Evolutionary conservation across 2,113 vertebrate genomes (phyloP).

Genomic region (Barnardius zonarius): DNA sequence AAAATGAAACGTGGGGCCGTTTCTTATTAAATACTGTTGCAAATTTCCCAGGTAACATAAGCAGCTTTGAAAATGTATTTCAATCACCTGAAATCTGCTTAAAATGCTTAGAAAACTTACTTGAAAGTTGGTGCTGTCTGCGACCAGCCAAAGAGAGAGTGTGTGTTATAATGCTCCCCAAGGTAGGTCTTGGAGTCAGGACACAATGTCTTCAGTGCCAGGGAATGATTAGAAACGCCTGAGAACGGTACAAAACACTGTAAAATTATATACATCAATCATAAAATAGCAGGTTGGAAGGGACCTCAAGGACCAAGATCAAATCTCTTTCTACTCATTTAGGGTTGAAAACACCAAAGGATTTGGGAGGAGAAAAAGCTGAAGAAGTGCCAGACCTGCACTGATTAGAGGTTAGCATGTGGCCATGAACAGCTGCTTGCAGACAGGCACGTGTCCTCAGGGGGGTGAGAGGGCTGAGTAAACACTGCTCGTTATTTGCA

Average conservation of each 20-base stretch:
- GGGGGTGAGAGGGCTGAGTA: neutral
- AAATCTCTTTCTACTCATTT: neutral
- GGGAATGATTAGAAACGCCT: slow-evolving; percentile 24
- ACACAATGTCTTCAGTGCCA: slow-evolving; percentile 45
- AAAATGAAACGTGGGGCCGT: neutral
- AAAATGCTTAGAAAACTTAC: slow-evolving; percentile 34
- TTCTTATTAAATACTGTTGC: neutral
- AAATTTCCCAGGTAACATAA: neutral
- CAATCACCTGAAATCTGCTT: neutral
- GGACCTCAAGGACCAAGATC: neutral
- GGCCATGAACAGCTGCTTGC: neutral
- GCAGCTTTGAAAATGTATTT: neutral
- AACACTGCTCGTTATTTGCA: neutral
- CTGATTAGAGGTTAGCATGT: neutral
- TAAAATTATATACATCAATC: neutral
- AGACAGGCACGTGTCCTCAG: neutral
- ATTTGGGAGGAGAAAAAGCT: neutral
- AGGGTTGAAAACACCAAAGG: neutral
- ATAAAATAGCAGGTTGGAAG: neutral
- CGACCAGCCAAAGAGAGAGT: slow-evolving; percentile 62
- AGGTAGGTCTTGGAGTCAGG: slow-evolving; percentile 55
- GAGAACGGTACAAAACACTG: neutral
- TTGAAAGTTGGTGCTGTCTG: slow-evolving; percentile 56
- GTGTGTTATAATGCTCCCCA: slow-evolving; percentile 42
- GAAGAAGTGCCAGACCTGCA: neutral